Evolutionary conservation across 1,140 invertebrate genomes (phyloP).

Genomic region (Mya arenaria): DNA sequence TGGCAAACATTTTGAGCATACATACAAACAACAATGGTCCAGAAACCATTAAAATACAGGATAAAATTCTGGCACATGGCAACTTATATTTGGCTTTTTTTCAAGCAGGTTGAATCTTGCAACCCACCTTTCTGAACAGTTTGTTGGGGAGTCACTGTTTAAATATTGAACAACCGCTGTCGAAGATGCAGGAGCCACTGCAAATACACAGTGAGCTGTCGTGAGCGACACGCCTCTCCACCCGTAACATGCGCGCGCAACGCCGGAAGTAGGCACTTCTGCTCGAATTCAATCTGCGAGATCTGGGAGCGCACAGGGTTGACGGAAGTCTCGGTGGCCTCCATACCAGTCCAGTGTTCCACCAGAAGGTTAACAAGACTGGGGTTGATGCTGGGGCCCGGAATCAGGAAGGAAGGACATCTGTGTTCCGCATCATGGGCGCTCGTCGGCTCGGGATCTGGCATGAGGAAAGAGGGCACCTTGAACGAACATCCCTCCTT

Average conservation of each 20-base stretch:
- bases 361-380: constrained; percentile 13
- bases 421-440: neutral
- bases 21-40: no score
- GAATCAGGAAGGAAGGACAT: constrained; percentile 24
- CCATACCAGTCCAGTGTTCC: constrained; percentile 18
- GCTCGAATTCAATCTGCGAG: constrained; percentile 39
- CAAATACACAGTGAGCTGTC: constrained; percentile 30
- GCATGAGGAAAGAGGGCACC: constrained; percentile 21
- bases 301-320: constrained; percentile 7
- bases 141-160: no score
- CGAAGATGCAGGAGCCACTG: constrained; percentile 40
- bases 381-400: constrained; percentile 4
- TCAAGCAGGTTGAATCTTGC: no score
- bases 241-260: constrained; percentile 33
- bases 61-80: no score
- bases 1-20: no score
- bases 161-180: constrained; percentile 36
- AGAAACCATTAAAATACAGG: no score
- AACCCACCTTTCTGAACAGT: no score
- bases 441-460: neutral
- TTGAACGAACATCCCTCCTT: constrained; percentile 19
- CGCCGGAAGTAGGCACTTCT: constrained; percentile 27
- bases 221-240: constrained; percentile 6
- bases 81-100: no score
- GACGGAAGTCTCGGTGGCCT: neutral